Conservation (phyloP, 1,140 invertebrate species). For the Tenebrio molitor region DNA sequence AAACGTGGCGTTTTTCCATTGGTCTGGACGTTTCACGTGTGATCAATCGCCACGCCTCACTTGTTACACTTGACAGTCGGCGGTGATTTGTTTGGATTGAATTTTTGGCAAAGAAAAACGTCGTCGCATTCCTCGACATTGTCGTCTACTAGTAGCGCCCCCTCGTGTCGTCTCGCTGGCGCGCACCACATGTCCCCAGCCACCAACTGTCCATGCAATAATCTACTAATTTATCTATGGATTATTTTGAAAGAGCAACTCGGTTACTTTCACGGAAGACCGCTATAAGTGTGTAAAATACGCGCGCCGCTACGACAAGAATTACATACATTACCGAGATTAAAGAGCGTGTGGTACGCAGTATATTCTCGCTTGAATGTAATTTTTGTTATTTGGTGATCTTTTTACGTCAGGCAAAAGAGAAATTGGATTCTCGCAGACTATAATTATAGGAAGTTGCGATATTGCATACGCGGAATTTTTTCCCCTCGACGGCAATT, state of each 20-base stretch:
- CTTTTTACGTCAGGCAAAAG: slow-evolving; percentile 33
- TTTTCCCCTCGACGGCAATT: slow-evolving; percentile 23
- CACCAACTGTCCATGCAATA: slow-evolving; percentile 42
- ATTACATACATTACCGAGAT: slow-evolving; percentile 51
- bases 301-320: slow-evolving; percentile 44
- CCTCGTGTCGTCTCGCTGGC: no score
- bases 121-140: no score
- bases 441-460: slow-evolving; percentile 49
- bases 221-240: slow-evolving; percentile 50
- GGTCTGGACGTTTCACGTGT: background rate
- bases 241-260: slow-evolving; percentile 53
- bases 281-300: slow-evolving; percentile 51
- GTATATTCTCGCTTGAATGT: slow-evolving; percentile 48
- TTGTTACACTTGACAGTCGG: no score
- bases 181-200: no score
- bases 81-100: no score
- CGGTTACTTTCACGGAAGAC: slow-evolving; percentile 50
- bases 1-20: no score
- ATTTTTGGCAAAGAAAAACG: no score
- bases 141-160: no score
- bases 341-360: slow-evolving; percentile 51
- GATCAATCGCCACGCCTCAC: no score
- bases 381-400: slow-evolving; percentile 41
- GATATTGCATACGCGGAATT: slow-evolving; percentile 39
- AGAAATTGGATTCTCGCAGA: slow-evolving; percentile 48